Percentiles rank a stretch among this genome's conserved stretches.
phyloP scores from a whole-genome alignment of 2,797 vertebrate genomes.

The Ctenopoma kingsleyae region DNA sequence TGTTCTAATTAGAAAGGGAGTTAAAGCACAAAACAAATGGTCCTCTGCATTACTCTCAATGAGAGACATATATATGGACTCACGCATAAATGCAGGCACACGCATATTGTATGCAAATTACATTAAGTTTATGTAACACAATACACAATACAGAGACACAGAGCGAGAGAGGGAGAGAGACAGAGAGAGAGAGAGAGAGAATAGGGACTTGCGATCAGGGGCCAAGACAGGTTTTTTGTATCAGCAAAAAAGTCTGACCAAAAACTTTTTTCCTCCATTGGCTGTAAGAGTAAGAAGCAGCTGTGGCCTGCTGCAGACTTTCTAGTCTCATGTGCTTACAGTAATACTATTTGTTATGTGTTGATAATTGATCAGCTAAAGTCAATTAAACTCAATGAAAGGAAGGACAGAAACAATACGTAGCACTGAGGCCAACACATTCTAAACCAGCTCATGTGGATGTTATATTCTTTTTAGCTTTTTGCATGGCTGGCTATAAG shows the following conservation, averaged over 20 bases:
- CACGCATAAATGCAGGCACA: not conserved
- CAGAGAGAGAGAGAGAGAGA: constrained; percentile 10
- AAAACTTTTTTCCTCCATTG: constrained; percentile 4
- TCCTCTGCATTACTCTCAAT: constrained; percentile 18
- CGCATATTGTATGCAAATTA: constrained; percentile 18
- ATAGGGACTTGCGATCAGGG: constrained; percentile 2
- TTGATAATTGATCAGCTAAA: not conserved
- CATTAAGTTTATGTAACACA: not conserved
- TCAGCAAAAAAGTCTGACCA: constrained; percentile 28
- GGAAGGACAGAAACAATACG: no score
- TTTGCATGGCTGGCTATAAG: no score
- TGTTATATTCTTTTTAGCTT: no score
- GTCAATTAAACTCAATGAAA: not conserved
- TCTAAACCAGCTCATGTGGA: no score
- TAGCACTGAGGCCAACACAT: no score
- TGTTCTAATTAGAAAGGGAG: constrained; percentile 52
- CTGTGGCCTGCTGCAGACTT: not conserved
- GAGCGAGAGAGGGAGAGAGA: constrained; percentile 4
- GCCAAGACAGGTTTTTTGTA: constrained; percentile 15
- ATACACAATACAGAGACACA: not conserved
- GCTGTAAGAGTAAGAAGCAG: not conserved
- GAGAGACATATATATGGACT: not conserved
- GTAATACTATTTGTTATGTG: not conserved
- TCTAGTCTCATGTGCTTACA: not conserved
- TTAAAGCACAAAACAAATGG: constrained; percentile 41